These are phyloP conservation scores for Yponomeuta plumbellus DNA, from an alignment of 2,888 invertebrate species.

Conservation along the genomic window DNA sequence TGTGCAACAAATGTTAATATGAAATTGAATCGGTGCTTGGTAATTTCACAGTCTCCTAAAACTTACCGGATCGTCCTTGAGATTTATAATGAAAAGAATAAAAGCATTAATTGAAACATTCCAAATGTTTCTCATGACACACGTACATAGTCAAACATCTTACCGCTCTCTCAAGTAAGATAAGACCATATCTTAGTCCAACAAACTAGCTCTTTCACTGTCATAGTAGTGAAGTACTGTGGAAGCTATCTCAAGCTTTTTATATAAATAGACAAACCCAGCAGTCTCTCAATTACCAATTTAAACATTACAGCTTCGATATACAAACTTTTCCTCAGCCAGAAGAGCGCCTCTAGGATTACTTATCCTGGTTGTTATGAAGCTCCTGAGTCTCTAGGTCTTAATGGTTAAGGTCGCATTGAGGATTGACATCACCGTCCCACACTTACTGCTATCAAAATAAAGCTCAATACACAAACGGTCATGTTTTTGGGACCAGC, in stretches of 20 bases:
- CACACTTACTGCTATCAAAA: no score
- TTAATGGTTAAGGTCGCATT: constrained; percentile 92
- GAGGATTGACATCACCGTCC: constrained; percentile 88
- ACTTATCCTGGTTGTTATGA: constrained; percentile 97
- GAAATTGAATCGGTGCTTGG: background rate
- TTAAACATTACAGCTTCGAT: constrained; percentile 78
- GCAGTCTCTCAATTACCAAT: no score
- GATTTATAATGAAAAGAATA: constrained; percentile 14
- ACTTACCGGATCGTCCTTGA: constrained; percentile 22
- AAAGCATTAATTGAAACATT: constrained; percentile 1
- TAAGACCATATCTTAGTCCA: no score
- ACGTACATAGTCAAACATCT: background rate
- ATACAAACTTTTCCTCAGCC: constrained; percentile 97
- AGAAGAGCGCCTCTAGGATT: constrained; percentile 93
- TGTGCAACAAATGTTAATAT: background rate
- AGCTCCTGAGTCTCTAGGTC: constrained; percentile 89
- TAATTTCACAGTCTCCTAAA: background rate
- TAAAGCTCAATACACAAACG: no score
- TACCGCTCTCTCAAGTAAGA: no score
- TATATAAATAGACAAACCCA: no score
- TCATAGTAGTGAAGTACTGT: no score
- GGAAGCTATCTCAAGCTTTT: no score
- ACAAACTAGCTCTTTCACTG: no score
- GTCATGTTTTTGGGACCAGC: no score
- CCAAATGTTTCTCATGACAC: background rate